A percentile compares a stretch with the other conserved stretches of the same genome.
Evolutionary conservation across 2,888 invertebrate species (phyloP).

Genomic region (Lomographa bimaculata): DNA sequence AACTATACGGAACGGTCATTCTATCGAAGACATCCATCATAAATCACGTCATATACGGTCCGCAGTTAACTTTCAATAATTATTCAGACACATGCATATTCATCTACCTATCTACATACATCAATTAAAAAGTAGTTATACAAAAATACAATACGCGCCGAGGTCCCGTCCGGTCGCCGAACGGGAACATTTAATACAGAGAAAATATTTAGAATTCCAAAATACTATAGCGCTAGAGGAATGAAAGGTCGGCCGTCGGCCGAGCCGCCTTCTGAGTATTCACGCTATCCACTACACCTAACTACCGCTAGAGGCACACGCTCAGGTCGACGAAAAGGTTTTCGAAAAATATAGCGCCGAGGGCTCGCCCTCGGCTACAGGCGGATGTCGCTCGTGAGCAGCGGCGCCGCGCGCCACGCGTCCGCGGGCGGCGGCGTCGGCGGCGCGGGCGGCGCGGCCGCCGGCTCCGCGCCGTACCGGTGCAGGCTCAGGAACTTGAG

Average conservation of each 20-base stretch:
- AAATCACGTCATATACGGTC: conserved; percentile 7
- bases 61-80: conserved; percentile 8
- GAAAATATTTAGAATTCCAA: conserved; percentile 56
- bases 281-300: conserved; percentile 58
- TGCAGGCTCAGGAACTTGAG: conserved; percentile 74
- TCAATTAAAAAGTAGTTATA: conserved; percentile 52
- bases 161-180: conserved; percentile 55
- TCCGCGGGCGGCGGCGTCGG: conserved; percentile 51
- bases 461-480: conserved; percentile 69
- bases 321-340: conserved; percentile 69
- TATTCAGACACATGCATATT: conserved; percentile 25
- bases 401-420: conserved; percentile 63
- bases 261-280: conserved; percentile 77
- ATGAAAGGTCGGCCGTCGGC: conserved; percentile 62
- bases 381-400: conserved; percentile 40
- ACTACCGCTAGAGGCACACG: conserved; percentile 63
- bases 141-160: conserved; percentile 55
- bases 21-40: conserved; percentile 9
- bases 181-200: conserved; percentile 38
- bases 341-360: conserved; percentile 59
- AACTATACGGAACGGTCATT: conserved; percentile 14
- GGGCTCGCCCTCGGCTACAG: conserved; percentile 27
- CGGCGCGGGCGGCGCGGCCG: conserved; percentile 35
- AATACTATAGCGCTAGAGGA: conserved; percentile 72
- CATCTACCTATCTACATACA: conserved; percentile 29